phyloP scores from a whole-genome alignment of 2,888 invertebrate species.

The Hofmannophila pseudospretella region DNA sequence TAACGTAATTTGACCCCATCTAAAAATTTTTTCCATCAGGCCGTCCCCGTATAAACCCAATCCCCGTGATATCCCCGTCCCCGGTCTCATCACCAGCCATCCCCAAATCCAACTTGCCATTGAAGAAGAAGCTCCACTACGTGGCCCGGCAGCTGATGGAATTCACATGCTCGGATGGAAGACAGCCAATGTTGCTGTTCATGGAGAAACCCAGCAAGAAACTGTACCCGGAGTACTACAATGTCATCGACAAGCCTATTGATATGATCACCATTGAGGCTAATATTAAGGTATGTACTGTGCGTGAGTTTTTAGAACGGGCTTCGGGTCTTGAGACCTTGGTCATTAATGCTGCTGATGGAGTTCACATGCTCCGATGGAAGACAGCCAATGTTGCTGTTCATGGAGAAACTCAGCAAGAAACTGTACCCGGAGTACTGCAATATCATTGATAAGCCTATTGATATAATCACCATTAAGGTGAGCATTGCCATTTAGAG shows the following conservation, averaged over 20 bases:
- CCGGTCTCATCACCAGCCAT: conserved; percentile 30
- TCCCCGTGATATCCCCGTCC: conserved; percentile 29
- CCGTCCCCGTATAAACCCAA: conserved; percentile 60
- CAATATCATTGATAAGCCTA: conserved; percentile 94
- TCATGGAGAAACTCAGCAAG: conserved; percentile 97
- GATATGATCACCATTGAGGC: conserved; percentile 96
- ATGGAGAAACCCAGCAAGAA: conserved; percentile 98
- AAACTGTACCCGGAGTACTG: conserved; percentile 97
- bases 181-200: conserved; percentile 93
- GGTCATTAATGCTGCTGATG: conserved; percentile 58
- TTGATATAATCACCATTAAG: conserved; percentile 96
- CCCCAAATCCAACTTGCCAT: conserved; percentile 73
- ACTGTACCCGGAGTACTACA: conserved; percentile 96
- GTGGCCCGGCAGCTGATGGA: conserved; percentile 82
- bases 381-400: conserved; percentile 91
- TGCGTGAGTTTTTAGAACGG: too few relatives aligned
- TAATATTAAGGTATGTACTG: conserved; percentile 87
- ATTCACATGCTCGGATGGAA: conserved; percentile 80
- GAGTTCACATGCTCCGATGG: conserved; percentile 81
- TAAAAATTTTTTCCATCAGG: conserved; percentile 31
- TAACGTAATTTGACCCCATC: too few relatives aligned
- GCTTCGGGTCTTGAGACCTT: too few relatives aligned
- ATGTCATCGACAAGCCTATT: conserved; percentile 94
- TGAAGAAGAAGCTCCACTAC: conserved; percentile 88
- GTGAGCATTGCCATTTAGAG: too few relatives aligned